Conservation (phyloP, 2,113 vertebrate genomes). For the Lontra canadensis region DNA sequence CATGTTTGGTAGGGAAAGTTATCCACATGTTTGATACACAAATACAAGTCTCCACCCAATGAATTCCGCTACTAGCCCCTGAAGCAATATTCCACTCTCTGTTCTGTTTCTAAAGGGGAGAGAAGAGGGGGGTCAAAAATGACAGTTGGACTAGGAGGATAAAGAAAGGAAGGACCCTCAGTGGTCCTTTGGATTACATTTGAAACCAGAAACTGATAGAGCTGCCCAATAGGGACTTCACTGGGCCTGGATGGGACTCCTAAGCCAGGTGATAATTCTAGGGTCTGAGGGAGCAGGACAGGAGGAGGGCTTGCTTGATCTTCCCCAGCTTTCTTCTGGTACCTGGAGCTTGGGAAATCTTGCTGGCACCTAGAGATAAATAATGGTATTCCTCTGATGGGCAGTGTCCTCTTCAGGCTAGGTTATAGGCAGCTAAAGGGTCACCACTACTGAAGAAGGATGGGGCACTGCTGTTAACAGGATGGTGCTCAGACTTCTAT, state of each 20-base stretch:
- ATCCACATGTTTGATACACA: slow-evolving; percentile 11
- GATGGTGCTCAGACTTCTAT: background rate
- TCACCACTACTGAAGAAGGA: background rate
- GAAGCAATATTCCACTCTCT: background rate
- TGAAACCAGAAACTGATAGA: background rate
- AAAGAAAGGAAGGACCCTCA: background rate
- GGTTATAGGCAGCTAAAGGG: background rate
- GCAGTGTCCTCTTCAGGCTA: background rate
- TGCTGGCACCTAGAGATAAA: background rate
- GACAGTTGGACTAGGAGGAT: background rate
- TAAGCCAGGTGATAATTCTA: background rate
- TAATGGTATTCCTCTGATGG: background rate
- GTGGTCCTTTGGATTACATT: background rate
- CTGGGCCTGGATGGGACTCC: background rate
- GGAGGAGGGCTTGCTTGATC: background rate
- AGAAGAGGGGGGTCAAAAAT: background rate
- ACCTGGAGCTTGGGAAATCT: background rate
- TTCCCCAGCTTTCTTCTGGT: background rate
- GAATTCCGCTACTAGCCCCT: background rate
- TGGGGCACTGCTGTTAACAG: background rate
- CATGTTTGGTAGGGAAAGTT: background rate
- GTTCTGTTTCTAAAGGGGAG: background rate
- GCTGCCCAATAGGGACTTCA: background rate
- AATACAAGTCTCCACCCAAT: background rate
- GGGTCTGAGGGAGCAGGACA: background rate